Percentiles rank a stretch among this genome's conserved stretches.
Evolutionary conservation across 2,888 invertebrate species (phyloP).

Genomic region (Caenorhabditis imperialis): DNA sequence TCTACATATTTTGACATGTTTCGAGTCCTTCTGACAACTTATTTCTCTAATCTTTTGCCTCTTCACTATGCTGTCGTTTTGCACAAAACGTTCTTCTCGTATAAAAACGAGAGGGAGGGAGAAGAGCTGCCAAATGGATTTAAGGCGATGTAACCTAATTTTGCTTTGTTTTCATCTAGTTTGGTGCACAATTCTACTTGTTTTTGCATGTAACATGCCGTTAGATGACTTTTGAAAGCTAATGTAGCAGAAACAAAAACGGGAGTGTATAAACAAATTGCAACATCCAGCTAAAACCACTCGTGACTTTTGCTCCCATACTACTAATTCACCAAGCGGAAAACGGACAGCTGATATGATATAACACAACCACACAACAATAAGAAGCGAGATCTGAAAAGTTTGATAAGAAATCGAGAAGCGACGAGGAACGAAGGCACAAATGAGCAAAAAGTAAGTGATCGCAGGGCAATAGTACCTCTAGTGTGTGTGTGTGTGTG

Average conservation of each 20-base stretch:
- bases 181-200: conserved; percentile 52
- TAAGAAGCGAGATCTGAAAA: conserved; percentile 11
- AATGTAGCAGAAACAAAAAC: conserved; percentile 42
- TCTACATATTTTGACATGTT: conserved; percentile 49
- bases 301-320: conserved; percentile 4
- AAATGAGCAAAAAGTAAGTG: conserved; percentile 19
- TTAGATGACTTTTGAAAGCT: conserved; percentile 46
- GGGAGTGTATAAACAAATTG: conserved; percentile 39
- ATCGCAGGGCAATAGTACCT: conserved; percentile 24
- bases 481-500: background rate
- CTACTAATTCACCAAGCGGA: background rate
- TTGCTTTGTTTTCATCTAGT: conserved; percentile 51
- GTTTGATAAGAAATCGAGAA: conserved; percentile 19
- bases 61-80: conserved; percentile 6
- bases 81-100: conserved; percentile 24
- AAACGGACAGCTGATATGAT: conserved; percentile 9
- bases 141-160: conserved; percentile 50
- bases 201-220: conserved; percentile 47
- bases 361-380: no score
- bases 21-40: conserved; percentile 45
- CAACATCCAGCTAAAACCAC: conserved; percentile 15
- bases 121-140: conserved; percentile 53
- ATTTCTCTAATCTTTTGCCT: conserved; percentile 19
- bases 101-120: conserved; percentile 18
- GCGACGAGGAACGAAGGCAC: background rate